Evolutionary conservation across 2,113 vertebrate species (phyloP).

Genomic region (Atractosteus spatula): DNA sequence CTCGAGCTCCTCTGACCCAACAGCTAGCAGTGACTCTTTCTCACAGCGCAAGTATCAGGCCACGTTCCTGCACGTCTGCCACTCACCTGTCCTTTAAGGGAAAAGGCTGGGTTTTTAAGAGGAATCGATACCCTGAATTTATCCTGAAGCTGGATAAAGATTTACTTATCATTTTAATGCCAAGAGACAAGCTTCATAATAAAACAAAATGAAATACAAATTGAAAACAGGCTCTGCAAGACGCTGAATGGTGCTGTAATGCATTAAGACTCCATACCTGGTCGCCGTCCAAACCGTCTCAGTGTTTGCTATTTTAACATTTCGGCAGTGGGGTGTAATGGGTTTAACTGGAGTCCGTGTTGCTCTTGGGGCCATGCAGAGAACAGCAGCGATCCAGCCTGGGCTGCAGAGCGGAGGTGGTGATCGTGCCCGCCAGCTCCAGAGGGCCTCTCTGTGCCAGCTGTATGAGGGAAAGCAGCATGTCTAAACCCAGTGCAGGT

Average conservation of each 20-base stretch:
- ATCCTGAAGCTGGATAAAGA: background rate
- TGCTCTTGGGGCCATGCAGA: conserved; percentile 53
- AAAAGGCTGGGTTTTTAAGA: no score
- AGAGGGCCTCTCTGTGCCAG: no score
- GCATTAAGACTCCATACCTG: background rate
- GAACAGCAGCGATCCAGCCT: conserved; percentile 51
- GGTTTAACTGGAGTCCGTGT: conserved; percentile 66
- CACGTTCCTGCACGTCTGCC: no score
- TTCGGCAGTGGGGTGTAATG: conserved; percentile 30
- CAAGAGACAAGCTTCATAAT: background rate
- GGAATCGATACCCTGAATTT: no score
- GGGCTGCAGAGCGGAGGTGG: conserved; percentile 51
- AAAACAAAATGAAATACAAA: background rate
- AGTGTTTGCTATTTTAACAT: conserved; percentile 2
- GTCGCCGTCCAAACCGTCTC: background rate
- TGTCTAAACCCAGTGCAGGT: no score
- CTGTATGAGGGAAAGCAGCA: no score
- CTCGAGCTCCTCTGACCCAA: no score
- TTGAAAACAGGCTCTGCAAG: background rate
- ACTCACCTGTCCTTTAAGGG: no score
- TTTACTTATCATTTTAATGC: background rate
- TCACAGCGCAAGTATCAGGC: no score
- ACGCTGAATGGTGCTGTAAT: background rate
- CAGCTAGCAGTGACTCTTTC: no score
- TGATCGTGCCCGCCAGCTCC: no score